These are phyloP conservation scores for Drosophila stalkeri DNA, from an alignment of 2,888 invertebrate species.

Conservation along the genomic window DNA sequence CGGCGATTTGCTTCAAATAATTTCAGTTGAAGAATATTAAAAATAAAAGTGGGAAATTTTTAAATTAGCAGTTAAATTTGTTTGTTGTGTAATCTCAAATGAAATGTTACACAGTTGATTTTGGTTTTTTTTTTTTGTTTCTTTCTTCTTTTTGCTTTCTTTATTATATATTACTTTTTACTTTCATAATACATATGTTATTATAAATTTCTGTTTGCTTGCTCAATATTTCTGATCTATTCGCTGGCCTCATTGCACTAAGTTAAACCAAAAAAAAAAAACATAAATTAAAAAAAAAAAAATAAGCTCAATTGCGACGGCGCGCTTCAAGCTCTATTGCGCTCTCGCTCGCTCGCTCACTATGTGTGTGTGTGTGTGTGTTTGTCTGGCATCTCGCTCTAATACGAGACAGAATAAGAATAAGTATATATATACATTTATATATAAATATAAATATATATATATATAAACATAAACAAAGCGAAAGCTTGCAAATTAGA, in stretches of 20 bases:
- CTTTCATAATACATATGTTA: constrained; percentile 62
- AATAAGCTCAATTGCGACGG: constrained; percentile 3
- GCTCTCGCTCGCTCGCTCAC: constrained; percentile 62
- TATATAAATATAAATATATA: constrained; percentile 33
- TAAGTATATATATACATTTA: constrained; percentile 30
- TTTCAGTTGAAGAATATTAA: background rate
- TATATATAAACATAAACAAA: constrained; percentile 48
- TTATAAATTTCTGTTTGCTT: constrained; percentile 19
- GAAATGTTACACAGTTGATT: background rate
- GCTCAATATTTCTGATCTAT: background rate
- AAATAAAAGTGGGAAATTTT: background rate
- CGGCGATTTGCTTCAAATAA: background rate
- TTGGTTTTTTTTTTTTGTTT: background rate
- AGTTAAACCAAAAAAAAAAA: constrained; percentile 24
- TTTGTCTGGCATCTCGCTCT: constrained; percentile 50
- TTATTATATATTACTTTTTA: constrained; percentile 58
- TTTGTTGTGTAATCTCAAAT: background rate
- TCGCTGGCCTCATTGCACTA: constrained; percentile 53
- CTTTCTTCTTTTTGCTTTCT: constrained; percentile 16
- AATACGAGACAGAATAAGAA: constrained; percentile 29
- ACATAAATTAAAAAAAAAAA: background rate
- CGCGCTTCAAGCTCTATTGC: constrained; percentile 30
- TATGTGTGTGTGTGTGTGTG: constrained; percentile 8
- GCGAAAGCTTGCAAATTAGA: constrained; percentile 65
- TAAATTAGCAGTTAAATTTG: constrained; percentile 2